These are phyloP conservation scores for Macrophya alboannulata DNA, from an alignment of 2,888 invertebrate genomes.

Conservation along the genomic window DNA sequence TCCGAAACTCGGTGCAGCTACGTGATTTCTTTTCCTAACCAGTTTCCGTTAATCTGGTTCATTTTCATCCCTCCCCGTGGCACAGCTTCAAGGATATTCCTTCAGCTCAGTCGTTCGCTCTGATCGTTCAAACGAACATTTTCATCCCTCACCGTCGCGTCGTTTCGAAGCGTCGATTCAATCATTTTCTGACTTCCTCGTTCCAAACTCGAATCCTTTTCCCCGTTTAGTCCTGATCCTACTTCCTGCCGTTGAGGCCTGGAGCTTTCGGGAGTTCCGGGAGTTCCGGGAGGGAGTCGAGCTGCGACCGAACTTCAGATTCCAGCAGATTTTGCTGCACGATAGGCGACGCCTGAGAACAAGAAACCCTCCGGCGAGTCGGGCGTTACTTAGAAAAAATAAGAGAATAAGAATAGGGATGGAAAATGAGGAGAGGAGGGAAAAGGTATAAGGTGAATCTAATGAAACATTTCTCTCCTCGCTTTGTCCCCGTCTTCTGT, in stretches of 20 bases:
- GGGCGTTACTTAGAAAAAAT: background rate
- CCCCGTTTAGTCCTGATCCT: conserved; percentile 37
- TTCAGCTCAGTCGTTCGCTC: background rate
- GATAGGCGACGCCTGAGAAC: background rate
- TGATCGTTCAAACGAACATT: background rate
- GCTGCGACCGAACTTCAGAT: conserved; percentile 35
- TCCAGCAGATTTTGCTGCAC: background rate
- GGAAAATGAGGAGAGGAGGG: background rate
- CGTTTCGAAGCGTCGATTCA: background rate
- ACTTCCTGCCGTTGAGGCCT: background rate
- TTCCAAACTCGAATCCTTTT: background rate
- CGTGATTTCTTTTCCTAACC: background rate
- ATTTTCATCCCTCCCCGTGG: background rate
- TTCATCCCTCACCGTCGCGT: background rate
- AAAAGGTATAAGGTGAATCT: conserved; percentile 25
- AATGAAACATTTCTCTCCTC: conserved; percentile 50
- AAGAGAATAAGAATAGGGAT: background rate
- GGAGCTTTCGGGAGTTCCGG: background rate
- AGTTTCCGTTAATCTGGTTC: background rate
- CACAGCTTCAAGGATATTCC: background rate
- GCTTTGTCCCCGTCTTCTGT: background rate
- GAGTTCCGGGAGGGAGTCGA: background rate
- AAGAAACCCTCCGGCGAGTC: conserved; percentile 24
- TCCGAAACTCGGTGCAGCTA: background rate
- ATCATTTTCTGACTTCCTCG: background rate